phyloP scores from a whole-genome alignment of 2,888 invertebrate genomes.

The Cataglyphis livida region DNA sequence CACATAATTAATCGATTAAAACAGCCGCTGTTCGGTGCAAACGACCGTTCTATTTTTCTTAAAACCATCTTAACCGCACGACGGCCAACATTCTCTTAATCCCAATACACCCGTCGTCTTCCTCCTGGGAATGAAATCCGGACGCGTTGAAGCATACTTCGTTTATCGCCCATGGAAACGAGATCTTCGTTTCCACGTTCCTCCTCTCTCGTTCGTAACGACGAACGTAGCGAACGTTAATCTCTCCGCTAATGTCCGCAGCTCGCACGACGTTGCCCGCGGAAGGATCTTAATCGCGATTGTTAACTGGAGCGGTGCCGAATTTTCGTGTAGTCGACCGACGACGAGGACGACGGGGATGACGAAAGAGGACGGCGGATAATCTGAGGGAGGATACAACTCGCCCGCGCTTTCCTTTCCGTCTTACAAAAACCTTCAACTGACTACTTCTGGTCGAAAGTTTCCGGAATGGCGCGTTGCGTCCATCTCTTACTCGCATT shows the following conservation, averaged over 20 bases:
- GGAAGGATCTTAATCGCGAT: constrained; percentile 75
- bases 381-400: constrained; percentile 26
- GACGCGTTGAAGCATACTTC: constrained; percentile 72
- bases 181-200: constrained; percentile 44
- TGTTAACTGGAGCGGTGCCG: constrained; percentile 68
- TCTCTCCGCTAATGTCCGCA: constrained; percentile 69
- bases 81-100: constrained; percentile 57
- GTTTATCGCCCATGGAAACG: constrained; percentile 68
- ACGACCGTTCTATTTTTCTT: constrained; percentile 45
- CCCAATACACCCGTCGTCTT: constrained; percentile 55
- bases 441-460: constrained; percentile 61
- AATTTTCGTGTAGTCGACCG: constrained; percentile 55
- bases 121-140: constrained; percentile 58
- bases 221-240: constrained; percentile 66
- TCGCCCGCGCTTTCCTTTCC: constrained; percentile 18
- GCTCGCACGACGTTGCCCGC: constrained; percentile 51
- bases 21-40: constrained; percentile 38
- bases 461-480: constrained; percentile 39
- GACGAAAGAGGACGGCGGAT: constrained; percentile 24
- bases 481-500: constrained; percentile 30
- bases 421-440: constrained; percentile 55
- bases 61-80: constrained; percentile 41
- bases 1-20: constrained; percentile 44
- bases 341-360: constrained; percentile 19
- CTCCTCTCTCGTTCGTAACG: constrained; percentile 23